Conservation (phyloP, 2,888 invertebrate species). For the Amphipoea lucens region DNA sequence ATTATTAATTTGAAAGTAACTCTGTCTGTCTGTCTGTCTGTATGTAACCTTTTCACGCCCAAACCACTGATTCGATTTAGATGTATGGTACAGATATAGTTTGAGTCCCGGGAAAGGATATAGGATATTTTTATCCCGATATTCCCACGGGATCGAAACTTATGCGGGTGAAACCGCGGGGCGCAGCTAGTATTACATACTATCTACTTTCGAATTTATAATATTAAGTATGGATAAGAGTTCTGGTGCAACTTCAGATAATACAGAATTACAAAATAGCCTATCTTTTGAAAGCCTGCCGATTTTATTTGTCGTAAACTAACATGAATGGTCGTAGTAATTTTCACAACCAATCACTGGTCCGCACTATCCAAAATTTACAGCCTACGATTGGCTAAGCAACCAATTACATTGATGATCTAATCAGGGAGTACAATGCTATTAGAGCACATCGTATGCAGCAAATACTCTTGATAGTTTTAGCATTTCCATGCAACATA, state of each 20-base stretch:
- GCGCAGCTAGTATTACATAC: no score
- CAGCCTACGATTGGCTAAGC: not conserved
- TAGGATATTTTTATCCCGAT: no score
- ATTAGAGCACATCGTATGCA: slow-evolving; percentile 3
- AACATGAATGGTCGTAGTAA: not conserved
- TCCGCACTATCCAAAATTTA: not conserved
- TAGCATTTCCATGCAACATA: slow-evolving; percentile 28
- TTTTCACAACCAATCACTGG: not conserved
- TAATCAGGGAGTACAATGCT: not conserved
- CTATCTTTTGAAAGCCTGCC: not conserved
- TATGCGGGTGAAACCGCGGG: no score
- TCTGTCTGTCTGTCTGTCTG: no score
- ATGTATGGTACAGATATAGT: no score
- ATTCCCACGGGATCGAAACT: no score
- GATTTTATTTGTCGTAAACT: not conserved
- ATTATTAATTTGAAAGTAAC: no score
- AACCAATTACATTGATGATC: slow-evolving; percentile 10
- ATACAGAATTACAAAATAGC: not conserved
- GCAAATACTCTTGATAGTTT: slow-evolving; percentile 34
- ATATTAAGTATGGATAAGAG: no score
- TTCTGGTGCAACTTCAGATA: not conserved
- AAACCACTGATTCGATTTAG: no score
- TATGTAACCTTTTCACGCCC: no score
- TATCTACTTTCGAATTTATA: no score
- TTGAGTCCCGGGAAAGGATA: no score